Evolutionary conservation across 2,888 invertebrate genomes (phyloP).

Genomic region (Caenorhabditis virilis): DNA sequence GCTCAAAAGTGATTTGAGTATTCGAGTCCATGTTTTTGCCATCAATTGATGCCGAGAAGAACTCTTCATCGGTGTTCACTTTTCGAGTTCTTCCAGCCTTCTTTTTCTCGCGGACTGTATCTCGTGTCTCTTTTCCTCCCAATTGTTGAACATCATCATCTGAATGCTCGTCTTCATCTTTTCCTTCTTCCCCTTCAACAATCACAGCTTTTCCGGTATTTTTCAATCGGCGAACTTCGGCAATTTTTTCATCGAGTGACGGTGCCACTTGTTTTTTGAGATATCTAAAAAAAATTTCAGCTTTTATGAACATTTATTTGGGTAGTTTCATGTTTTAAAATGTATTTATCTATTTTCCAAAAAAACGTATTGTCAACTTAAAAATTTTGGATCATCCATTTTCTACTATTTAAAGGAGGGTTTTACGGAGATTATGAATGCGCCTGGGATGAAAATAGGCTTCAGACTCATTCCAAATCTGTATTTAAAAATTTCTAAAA

Average conservation of each 20-base stretch:
- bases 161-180: constrained; percentile 9
- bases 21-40: constrained; percentile 36
- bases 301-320: too few species aligned
- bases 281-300: constrained; percentile 40
- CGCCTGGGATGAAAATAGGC: too few species aligned
- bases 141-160: constrained; percentile 56
- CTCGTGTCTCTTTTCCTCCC: constrained; percentile 48
- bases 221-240: constrained; percentile 46
- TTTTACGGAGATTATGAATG: too few species aligned
- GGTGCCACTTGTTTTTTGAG: constrained; percentile 58
- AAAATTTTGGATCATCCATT: too few species aligned
- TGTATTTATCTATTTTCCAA: too few species aligned
- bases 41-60: constrained; percentile 44
- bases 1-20: constrained; percentile 73
- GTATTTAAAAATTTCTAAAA: too few species aligned
- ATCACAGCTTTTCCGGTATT: constrained; percentile 44
- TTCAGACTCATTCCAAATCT: too few species aligned
- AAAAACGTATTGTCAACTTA: too few species aligned
- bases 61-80: constrained; percentile 24
- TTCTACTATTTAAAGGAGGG: too few species aligned
- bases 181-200: constrained; percentile 33
- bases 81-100: constrained; percentile 42
- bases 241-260: constrained; percentile 63
- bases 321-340: too few species aligned
- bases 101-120: constrained; percentile 50